A percentile compares a stretch with the other conserved stretches of the same genome.
Evolutionary conservation across 2,888 invertebrate genomes (phyloP).

Genomic region (Pandemis corylana): DNA sequence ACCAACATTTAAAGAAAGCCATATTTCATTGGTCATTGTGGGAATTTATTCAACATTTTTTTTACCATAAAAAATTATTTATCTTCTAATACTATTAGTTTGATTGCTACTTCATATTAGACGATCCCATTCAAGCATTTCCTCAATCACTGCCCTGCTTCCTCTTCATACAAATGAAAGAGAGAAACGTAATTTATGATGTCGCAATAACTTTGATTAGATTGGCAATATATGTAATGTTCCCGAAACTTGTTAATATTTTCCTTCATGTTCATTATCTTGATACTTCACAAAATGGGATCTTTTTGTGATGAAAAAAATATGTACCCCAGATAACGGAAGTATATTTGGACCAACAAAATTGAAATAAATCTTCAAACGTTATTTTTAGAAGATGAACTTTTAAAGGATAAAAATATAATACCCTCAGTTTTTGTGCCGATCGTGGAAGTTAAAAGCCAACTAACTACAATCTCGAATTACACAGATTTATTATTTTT

Average conservation of each 20-base stretch:
- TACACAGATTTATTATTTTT: too few relatives aligned
- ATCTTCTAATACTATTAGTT: background rate
- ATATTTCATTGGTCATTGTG: too few relatives aligned
- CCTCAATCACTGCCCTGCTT: background rate
- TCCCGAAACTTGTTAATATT: background rate
- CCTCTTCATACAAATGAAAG: background rate
- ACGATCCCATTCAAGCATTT: background rate
- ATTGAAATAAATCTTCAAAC: too few relatives aligned
- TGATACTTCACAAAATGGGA: background rate
- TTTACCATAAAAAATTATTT: background rate
- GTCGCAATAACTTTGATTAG: background rate
- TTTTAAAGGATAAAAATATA: too few relatives aligned
- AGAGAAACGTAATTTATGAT: background rate
- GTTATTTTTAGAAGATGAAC: too few relatives aligned
- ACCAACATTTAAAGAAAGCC: too few relatives aligned
- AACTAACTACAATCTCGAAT: too few relatives aligned
- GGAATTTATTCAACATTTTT: too few relatives aligned
- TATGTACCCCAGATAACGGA: too few relatives aligned
- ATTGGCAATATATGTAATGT: background rate
- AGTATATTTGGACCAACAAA: too few relatives aligned
- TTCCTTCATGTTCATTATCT: background rate
- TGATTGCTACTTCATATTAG: conserved; percentile 4
- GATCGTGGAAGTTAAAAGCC: too few relatives aligned
- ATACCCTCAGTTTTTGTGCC: too few relatives aligned
- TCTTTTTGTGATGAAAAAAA: background rate